A percentile compares a stretch with the other conserved stretches of the same genome.
These are phyloP conservation scores for Dolomedes plantarius DNA, from an alignment of 2,888 invertebrate species.

Conservation along the genomic window DNA sequence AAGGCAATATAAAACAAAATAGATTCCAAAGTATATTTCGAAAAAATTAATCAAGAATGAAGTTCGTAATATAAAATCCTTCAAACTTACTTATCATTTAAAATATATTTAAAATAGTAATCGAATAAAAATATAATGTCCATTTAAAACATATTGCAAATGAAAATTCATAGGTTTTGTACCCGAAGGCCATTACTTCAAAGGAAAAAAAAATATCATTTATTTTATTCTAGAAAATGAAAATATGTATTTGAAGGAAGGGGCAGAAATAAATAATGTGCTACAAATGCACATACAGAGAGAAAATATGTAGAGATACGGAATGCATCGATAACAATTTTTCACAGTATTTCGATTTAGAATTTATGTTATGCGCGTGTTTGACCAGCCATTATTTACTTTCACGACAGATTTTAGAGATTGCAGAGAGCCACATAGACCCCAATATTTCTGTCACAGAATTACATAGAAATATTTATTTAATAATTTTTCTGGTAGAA, in stretches of 20 bases:
- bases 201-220: not conserved
- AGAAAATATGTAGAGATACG: not conserved
- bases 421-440: too few species aligned
- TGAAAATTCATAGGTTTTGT: not conserved
- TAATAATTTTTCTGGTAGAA: too few species aligned
- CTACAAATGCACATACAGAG: not conserved
- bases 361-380: not conserved
- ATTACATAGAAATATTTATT: too few species aligned
- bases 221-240: not conserved
- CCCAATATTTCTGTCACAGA: too few species aligned
- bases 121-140: not conserved
- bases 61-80: too few species aligned
- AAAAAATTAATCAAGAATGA: too few species aligned
- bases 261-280: not conserved
- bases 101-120: not conserved
- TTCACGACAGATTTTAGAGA: not conserved
- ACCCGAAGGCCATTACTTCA: not conserved
- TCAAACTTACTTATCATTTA: too few species aligned
- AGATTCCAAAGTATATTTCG: too few species aligned
- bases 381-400: not conserved
- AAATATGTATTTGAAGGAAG: not conserved
- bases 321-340: not conserved
- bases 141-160: not conserved
- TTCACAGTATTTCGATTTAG: not conserved
- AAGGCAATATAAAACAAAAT: too few species aligned